Conservation (phyloP, 2,113 vertebrate species). For the Gymnobelideus leadbeateri region DNA sequence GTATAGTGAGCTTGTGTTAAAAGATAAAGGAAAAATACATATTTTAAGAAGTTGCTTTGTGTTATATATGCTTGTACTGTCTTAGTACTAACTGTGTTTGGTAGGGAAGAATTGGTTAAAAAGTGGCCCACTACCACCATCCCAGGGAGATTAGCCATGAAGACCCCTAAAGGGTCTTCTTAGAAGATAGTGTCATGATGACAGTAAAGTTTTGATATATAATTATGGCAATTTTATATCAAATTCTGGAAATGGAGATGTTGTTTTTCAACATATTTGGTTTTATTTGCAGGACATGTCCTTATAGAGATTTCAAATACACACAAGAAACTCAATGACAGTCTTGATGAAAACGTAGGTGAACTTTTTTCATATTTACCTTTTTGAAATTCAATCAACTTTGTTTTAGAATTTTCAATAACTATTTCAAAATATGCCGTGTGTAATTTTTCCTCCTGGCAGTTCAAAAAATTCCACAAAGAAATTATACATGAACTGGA, state of each 20-base stretch:
- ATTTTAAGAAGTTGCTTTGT: background rate
- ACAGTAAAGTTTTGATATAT: background rate
- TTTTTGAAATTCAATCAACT: background rate
- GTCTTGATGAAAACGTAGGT: conserved; percentile 95
- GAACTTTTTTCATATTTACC: conserved; percentile 42
- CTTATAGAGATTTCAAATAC: conserved; percentile 94
- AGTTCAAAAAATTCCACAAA: conserved; percentile 96
- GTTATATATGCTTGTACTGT: background rate
- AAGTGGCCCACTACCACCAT: background rate
- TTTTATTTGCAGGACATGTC: conserved; percentile 88
- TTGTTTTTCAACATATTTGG: background rate
- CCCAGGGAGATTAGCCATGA: background rate
- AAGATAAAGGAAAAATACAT: background rate
- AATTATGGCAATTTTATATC: background rate
- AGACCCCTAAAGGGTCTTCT: no score
- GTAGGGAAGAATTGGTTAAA: background rate
- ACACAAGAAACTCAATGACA: conserved; percentile 93
- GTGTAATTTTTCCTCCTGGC: conserved; percentile 72
- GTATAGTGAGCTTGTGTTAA: background rate
- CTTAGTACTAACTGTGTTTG: background rate
- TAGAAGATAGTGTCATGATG: background rate
- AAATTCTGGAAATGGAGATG: fast-evolving
- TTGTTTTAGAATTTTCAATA: conserved; percentile 17
- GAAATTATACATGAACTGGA: conserved; percentile 95
- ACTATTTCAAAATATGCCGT: conserved; percentile 49